Percentiles rank a stretch among this genome's conserved stretches.
These are phyloP conservation scores for Psittacus erithacus DNA, from an alignment of 2,113 vertebrate genomes.

Conservation along the genomic window DNA sequence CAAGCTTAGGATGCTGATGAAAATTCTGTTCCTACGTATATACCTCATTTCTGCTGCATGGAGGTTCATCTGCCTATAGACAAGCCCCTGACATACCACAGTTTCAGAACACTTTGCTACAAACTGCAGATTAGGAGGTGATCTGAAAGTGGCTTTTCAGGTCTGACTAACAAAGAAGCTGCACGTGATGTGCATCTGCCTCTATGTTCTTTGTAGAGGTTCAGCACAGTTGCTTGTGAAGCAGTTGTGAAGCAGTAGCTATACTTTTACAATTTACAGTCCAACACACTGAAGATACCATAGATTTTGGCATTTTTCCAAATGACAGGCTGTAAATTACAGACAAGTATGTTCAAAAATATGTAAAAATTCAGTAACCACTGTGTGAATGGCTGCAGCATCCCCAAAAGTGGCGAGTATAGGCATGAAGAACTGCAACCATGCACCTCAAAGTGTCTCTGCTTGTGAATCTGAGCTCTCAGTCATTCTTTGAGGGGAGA, in stretches of 20 bases:
- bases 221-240: background rate
- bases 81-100: background rate
- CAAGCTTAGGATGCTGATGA: background rate
- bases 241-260: background rate
- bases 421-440: background rate
- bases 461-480: background rate
- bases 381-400: background rate
- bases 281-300: background rate
- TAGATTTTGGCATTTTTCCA: background rate
- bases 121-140: background rate
- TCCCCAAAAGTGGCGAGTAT: background rate
- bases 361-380: background rate
- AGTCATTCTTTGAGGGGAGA: background rate
- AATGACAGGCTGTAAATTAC: background rate
- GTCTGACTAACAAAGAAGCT: background rate
- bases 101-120: background rate
- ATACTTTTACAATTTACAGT: background rate
- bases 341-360: background rate
- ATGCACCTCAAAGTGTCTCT: background rate
- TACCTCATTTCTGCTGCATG: background rate
- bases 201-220: background rate
- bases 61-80: background rate
- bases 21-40: background rate
- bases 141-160: background rate
- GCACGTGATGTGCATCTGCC: background rate